These are phyloP conservation scores for Bellardia pandia DNA, from an alignment of 2,888 invertebrate species.

Conservation along the genomic window DNA sequence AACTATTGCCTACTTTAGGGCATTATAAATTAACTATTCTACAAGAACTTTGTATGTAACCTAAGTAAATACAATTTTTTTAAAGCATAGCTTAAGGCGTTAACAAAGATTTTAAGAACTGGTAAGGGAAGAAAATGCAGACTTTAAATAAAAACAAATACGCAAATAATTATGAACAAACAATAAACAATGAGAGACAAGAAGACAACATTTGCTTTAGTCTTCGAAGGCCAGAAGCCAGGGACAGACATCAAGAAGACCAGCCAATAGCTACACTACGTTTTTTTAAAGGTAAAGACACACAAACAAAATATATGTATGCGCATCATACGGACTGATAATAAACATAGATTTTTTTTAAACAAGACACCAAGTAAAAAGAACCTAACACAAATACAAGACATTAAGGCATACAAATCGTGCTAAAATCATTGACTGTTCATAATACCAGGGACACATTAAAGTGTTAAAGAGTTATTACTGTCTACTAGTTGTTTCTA, in stretches of 20 bases:
- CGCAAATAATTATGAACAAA: background rate
- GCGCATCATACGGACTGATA: background rate
- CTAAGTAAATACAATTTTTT: background rate
- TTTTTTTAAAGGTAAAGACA: conserved; percentile 16
- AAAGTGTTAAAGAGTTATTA: conserved; percentile 39
- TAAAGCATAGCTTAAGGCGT: conserved; percentile 6
- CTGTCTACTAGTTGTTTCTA: conserved; percentile 5
- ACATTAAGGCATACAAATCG: background rate
- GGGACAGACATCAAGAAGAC: background rate
- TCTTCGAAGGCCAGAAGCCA: conserved; percentile 24
- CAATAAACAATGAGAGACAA: background rate
- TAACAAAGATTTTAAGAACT: background rate
- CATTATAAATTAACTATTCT: too few relatives aligned
- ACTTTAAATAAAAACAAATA: conserved; percentile 8
- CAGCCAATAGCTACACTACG: conserved; percentile 12
- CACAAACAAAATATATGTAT: background rate
- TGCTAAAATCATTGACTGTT: background rate
- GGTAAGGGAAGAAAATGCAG: background rate
- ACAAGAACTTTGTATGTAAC: background rate
- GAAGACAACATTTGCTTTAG: background rate
- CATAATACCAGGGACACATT: background rate
- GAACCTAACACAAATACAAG: background rate
- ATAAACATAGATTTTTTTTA: background rate
- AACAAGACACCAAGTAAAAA: background rate
- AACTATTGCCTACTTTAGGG: too few relatives aligned